A percentile compares a stretch with the other conserved stretches of the same genome.
Conservation (phyloP, 1,140 invertebrate species). For the Schlechtendalia chinensis region DNA sequence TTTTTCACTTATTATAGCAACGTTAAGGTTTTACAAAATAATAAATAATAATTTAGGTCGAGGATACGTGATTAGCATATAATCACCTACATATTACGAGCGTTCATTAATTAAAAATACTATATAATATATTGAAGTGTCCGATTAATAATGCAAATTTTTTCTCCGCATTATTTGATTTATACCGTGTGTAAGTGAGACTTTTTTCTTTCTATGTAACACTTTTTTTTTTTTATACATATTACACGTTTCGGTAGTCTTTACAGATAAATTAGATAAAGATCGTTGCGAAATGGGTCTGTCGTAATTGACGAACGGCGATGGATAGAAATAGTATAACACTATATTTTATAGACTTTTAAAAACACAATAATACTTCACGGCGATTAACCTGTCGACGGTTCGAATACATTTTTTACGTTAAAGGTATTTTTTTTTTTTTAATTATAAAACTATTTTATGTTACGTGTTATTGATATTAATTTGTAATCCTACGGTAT, state of each 20-base stretch:
- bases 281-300: not conserved
- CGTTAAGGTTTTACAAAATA: not conserved
- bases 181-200: not conserved
- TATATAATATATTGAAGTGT: not conserved
- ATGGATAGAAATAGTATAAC: too few relatives aligned
- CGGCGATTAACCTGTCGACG: too few relatives aligned
- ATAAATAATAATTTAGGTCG: conserved; percentile 45
- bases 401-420: too few relatives aligned
- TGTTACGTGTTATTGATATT: too few relatives aligned
- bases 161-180: not conserved
- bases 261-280: not conserved
- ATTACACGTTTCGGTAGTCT: not conserved
- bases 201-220: not conserved
- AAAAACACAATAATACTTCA: too few relatives aligned
- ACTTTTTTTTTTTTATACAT: not conserved
- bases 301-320: not conserved
- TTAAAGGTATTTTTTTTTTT: too few relatives aligned
- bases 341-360: too few relatives aligned
- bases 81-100: conserved; percentile 25
- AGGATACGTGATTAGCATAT: conserved; percentile 38
- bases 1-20: conserved; percentile 8
- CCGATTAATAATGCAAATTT: not conserved
- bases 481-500: too few relatives aligned
- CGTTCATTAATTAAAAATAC: conserved; percentile 33
- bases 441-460: too few relatives aligned